Evolutionary conservation across 2,797 vertebrate species (phyloP).

Genomic region (Poeciliopsis presidionis): DNA sequence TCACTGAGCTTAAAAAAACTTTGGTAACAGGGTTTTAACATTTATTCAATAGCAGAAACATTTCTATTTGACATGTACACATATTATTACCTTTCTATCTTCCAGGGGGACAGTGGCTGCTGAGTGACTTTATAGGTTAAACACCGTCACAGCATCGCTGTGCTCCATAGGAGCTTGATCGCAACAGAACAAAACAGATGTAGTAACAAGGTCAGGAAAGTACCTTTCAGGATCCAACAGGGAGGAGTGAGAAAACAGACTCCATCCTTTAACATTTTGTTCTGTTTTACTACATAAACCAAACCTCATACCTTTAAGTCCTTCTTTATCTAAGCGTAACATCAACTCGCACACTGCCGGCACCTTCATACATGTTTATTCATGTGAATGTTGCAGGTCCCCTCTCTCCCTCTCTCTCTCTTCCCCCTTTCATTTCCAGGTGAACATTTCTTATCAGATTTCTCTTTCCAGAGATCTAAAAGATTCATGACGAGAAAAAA

Average conservation of each 20-base stretch:
- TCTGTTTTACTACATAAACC: constrained; percentile 6
- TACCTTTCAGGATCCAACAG: background rate
- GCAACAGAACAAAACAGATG: background rate
- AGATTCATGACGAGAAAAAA: background rate
- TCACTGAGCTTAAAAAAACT: constrained; percentile 32
- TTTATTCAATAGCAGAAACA: constrained; percentile 29
- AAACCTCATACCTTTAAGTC: background rate
- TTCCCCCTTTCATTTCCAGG: background rate
- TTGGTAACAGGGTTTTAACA: constrained; percentile 5
- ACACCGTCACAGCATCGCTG: constrained; percentile 20
- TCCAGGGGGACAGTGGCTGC: constrained; percentile 2
- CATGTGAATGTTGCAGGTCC: constrained; percentile 11
- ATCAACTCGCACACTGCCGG: constrained; percentile 3
- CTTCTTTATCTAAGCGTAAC: background rate
- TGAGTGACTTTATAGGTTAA: constrained; percentile 3
- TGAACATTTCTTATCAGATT: constrained; percentile 29
- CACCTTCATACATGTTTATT: constrained; percentile 22
- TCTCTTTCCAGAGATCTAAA: constrained; percentile 5
- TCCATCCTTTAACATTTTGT: background rate
- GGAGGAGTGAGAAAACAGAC: background rate
- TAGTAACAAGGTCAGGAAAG: background rate
- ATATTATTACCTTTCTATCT: constrained; percentile 19
- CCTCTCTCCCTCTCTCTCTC: background rate
- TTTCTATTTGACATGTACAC: constrained; percentile 34
- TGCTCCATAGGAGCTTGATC: constrained; percentile 6